A percentile compares a stretch with the other conserved stretches of the same genome.
Evolutionary conservation across 2,888 invertebrate genomes (phyloP).

Genomic region (Mimas tiliae): DNA sequence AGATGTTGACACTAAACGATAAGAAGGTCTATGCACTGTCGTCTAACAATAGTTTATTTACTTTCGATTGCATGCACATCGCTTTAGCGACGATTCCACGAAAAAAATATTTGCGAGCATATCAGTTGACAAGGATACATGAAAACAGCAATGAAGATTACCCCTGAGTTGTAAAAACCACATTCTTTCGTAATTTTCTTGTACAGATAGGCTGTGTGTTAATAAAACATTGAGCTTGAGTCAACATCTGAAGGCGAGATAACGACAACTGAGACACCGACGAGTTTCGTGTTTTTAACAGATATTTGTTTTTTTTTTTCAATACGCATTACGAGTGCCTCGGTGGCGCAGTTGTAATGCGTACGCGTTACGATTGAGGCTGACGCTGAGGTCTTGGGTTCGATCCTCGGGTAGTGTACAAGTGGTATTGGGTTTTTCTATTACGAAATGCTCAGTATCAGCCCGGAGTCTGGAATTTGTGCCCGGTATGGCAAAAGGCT

Average conservation of each 20-base stretch:
- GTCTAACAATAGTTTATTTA: constrained; percentile 40
- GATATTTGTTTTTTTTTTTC: too few species aligned
- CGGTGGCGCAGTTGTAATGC: too few species aligned
- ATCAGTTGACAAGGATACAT: constrained; percentile 32
- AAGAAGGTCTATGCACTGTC: constrained; percentile 49
- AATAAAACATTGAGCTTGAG: constrained; percentile 61
- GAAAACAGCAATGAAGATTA: constrained; percentile 49
- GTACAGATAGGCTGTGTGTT: constrained; percentile 54
- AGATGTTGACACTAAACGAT: constrained; percentile 49
- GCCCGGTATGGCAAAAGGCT: too few species aligned
- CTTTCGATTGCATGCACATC: constrained; percentile 35
- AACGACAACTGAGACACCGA: constrained; percentile 50
- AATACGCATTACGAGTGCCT: too few species aligned
- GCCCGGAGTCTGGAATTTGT: too few species aligned
- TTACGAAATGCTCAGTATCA: too few species aligned
- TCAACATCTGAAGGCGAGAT: constrained; percentile 64
- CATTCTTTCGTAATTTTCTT: constrained; percentile 56
- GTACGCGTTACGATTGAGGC: too few species aligned
- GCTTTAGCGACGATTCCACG: constrained; percentile 17
- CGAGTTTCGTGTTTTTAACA: constrained; percentile 24
- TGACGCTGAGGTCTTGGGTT: too few species aligned
- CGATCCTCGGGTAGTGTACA: too few species aligned
- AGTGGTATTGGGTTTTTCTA: too few species aligned
- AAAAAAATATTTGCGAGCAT: constrained; percentile 4
- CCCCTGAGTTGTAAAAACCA: constrained; percentile 49